A percentile compares a stretch with the other conserved stretches of the same genome.
These are phyloP conservation scores for Mactromeris polynyma DNA, from an alignment of 2,888 invertebrate genomes.

Conservation along the genomic window DNA sequence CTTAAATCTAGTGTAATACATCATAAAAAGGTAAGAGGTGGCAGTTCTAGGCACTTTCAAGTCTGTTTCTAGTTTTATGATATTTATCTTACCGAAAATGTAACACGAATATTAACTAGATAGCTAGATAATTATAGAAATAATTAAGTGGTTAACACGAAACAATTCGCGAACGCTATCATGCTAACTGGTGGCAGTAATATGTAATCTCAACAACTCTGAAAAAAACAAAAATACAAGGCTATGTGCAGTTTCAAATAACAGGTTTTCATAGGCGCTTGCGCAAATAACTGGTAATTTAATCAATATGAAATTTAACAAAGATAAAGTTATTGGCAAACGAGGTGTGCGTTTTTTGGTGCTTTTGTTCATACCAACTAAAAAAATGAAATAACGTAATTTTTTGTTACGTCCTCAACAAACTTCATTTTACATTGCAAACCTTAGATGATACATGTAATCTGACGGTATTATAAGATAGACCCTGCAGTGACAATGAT, in stretches of 20 bases:
- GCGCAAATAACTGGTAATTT: not conserved
- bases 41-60: no score
- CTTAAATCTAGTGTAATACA: no score
- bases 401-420: not conserved
- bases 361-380: not conserved
- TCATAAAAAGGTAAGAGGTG: no score
- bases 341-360: not conserved
- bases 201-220: slow-evolving; percentile 19
- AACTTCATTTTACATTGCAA: slow-evolving; percentile 12
- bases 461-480: not conserved
- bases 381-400: not conserved
- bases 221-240: not conserved
- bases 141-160: no score
- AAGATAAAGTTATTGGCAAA: not conserved
- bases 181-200: no score
- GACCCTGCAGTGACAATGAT: slow-evolving; percentile 15
- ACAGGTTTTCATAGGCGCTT: not conserved
- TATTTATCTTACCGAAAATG: no score
- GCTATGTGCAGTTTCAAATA: not conserved
- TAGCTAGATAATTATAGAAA: no score
- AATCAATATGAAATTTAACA: not conserved
- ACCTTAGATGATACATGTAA: not conserved
- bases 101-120: no score
- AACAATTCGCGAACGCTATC: no score
- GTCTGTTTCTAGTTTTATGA: no score